A percentile compares a stretch with the other conserved stretches of the same genome.
phyloP scores from a whole-genome alignment of 2,888 invertebrate genomes.

The Germaria angustata region DNA sequence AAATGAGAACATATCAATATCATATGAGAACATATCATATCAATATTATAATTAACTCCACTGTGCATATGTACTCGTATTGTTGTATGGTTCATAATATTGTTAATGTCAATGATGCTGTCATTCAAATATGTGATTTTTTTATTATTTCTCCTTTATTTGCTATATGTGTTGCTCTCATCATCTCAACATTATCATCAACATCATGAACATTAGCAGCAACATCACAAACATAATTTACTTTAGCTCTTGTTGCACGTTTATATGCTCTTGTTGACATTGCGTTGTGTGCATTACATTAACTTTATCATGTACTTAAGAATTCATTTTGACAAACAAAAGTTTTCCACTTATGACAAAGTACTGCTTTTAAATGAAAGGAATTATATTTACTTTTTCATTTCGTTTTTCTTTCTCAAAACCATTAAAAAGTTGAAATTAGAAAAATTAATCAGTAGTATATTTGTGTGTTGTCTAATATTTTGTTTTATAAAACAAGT shows the following conservation, averaged over 20 bases:
- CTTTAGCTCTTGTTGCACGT: conserved; percentile 27
- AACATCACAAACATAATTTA: conserved; percentile 4
- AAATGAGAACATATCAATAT: too few relatives aligned
- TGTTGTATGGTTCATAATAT: conserved; percentile 23
- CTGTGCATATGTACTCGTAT: not conserved
- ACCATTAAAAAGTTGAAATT: conserved; percentile 5
- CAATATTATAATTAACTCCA: too few relatives aligned
- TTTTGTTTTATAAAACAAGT: conserved; percentile 1
- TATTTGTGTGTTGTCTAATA: not conserved
- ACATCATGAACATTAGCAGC: not conserved
- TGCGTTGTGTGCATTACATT: conserved; percentile 55
- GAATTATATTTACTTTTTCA: not conserved
- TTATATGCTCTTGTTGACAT: conserved; percentile 45
- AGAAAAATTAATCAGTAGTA: conserved; percentile 26
- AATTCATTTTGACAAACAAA: conserved; percentile 56
- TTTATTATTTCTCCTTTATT: not conserved
- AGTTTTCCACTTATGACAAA: conserved; percentile 53
- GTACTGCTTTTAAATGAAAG: conserved; percentile 41
- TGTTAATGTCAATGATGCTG: conserved; percentile 60
- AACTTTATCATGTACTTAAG: conserved; percentile 59
- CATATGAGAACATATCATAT: too few relatives aligned
- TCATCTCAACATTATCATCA: not conserved
- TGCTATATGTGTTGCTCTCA: conserved; percentile 44
- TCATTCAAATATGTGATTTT: conserved; percentile 46
- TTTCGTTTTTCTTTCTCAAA: not conserved